These are phyloP conservation scores for Chironomus tepperi DNA, from an alignment of 1,140 invertebrate genomes.

Conservation along the genomic window DNA sequence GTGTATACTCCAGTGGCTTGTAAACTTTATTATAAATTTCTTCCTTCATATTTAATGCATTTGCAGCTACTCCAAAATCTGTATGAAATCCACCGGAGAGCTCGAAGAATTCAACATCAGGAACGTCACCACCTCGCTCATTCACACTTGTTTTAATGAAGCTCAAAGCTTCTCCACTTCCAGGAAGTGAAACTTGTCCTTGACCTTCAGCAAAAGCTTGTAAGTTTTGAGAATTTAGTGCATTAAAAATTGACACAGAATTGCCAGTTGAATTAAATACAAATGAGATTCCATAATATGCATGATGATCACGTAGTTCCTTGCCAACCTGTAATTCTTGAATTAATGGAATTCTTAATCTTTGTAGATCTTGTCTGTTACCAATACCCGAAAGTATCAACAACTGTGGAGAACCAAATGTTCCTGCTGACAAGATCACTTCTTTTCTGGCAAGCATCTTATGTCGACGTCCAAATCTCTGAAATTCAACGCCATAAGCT, in stretches of 20 bases:
- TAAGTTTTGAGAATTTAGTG: conserved; percentile 43
- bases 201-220: conserved; percentile 43
- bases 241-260: conserved; percentile 55
- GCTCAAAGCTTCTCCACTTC: conserved; percentile 53
- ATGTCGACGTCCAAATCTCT: conserved; percentile 49
- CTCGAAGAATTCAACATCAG: conserved; percentile 57
- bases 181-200: conserved; percentile 39
- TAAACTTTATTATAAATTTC: conserved; percentile 50
- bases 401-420: conserved; percentile 66
- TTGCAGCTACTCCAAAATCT: conserved; percentile 50
- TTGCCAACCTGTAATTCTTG: conserved; percentile 62
- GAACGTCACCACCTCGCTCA: conserved; percentile 42
- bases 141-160: conserved; percentile 46
- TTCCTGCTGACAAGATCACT: conserved; percentile 66
- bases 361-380: conserved; percentile 58
- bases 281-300: conserved; percentile 54
- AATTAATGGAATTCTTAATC: conserved; percentile 59
- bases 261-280: conserved; percentile 45
- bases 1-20: conserved; percentile 43
- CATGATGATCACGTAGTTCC: conserved; percentile 71
- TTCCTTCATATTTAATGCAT: conserved; percentile 41
- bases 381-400: conserved; percentile 80
- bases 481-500: conserved; percentile 47
- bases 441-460: conserved; percentile 58
- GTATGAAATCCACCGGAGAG: conserved; percentile 48